Conservation (phyloP, 2,888 invertebrate genomes). For the Oxyteleia sp. region DNA sequence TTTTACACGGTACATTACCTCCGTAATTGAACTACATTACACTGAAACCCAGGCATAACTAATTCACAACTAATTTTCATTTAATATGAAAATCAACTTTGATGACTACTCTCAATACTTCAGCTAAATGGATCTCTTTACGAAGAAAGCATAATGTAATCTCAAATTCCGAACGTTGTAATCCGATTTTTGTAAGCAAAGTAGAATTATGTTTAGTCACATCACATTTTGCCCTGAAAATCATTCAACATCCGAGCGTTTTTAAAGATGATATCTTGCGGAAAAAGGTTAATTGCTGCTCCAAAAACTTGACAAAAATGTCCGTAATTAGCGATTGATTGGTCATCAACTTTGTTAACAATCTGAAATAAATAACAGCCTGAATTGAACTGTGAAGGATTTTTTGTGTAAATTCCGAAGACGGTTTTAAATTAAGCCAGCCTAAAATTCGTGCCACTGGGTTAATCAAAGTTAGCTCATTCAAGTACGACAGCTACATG, state of each 20-base stretch:
- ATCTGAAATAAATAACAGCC: not conserved
- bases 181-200: no score
- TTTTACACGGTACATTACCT: constrained; percentile 48
- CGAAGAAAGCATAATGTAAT: no score
- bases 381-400: not conserved
- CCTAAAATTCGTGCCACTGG: constrained; percentile 65
- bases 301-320: constrained; percentile 2
- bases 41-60: constrained; percentile 36
- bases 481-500: constrained; percentile 46
- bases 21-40: constrained; percentile 48
- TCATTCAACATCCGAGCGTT: no score
- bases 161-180: no score
- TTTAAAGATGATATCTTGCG: no score
- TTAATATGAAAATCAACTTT: constrained; percentile 44
- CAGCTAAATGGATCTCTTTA: no score
- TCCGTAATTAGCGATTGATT: constrained; percentile 5
- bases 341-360: constrained; percentile 8
- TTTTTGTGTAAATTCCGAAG: constrained; percentile 6
- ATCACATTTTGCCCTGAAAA: no score
- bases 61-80: constrained; percentile 26
- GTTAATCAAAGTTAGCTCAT: constrained; percentile 63
- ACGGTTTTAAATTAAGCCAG: constrained; percentile 13
- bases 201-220: no score
- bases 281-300: no score
- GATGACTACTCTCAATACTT: no score